Evolutionary conservation across 1,140 invertebrate genomes (phyloP).

Genomic region (Dendrolimus kikuchii): DNA sequence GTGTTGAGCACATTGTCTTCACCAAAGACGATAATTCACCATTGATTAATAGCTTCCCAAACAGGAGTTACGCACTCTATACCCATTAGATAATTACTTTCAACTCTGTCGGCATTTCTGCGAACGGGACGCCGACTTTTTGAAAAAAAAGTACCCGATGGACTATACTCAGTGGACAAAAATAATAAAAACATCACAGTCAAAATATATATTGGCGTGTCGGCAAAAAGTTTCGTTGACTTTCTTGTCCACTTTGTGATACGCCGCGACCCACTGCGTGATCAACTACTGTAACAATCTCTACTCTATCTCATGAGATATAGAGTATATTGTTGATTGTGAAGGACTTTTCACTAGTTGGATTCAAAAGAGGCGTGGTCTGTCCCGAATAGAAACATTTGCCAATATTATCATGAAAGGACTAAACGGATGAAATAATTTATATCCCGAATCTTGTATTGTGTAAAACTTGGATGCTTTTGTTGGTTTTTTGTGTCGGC

Average conservation of each 20-base stretch:
- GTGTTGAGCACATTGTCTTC: conserved; percentile 14
- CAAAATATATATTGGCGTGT: conserved; percentile 66
- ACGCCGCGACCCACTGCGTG: conserved; percentile 34
- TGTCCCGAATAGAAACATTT: conserved; percentile 69
- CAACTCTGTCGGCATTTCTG: conserved; percentile 55
- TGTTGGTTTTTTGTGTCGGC: conserved; percentile 63
- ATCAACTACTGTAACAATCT: not conserved
- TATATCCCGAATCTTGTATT: conserved; percentile 65
- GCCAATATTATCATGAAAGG: conserved; percentile 71
- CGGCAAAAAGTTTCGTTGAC: conserved; percentile 41
- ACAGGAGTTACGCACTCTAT: conserved; percentile 62
- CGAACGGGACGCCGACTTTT: conserved; percentile 41
- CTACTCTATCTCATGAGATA: not conserved
- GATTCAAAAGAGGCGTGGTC: conserved; percentile 56
- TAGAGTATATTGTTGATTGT: conserved; percentile 1
- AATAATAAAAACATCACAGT: conserved; percentile 72
- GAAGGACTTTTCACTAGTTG: conserved; percentile 28
- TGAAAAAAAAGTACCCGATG: conserved; percentile 48
- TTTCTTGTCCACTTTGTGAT: conserved; percentile 59
- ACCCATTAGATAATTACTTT: conserved; percentile 58
- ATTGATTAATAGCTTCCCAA: conserved; percentile 50
- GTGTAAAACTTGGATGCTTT: conserved; percentile 60
- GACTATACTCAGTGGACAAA: conserved; percentile 56
- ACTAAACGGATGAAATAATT: conserved; percentile 71
- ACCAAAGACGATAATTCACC: conserved; percentile 18